Base-by-base conservation (phyloP, 2,888 invertebrate species). In the Euplagia quadripunctaria region DNA sequence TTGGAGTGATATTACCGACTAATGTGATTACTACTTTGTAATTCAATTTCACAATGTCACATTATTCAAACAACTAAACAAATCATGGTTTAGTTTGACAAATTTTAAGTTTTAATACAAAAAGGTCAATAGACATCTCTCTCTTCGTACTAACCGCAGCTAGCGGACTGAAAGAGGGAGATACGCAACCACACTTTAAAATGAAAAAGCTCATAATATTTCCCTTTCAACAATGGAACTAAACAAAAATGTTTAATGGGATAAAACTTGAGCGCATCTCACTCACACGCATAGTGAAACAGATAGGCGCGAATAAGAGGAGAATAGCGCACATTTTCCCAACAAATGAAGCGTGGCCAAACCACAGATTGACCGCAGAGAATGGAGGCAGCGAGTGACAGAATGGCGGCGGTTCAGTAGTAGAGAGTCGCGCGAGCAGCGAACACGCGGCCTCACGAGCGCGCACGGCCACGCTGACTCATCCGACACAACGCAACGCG, bases 301-400 rank as follows among this genome's bases (percentile, higher is more conserved):
- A 8, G 46, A 68, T 72, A 74, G 55, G 93, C 84, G 88, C 80
- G 89, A 95, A 89, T 77, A 87, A 90, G 94, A 94, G 90, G 87
- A 81, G 87, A 84, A 82, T 79, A 86, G 79, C 89, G 89, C 90
- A 91, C 94, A 95, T 96, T 96, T 96, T 96, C 96, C 94, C 94
- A 93, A 94, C 95, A 96, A 96, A 96, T 96, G 96, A 96, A 95
- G 95, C 95, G 93, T 95, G 96, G 94, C 95, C 90, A 94, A 92
- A 96, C 96, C 96, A 92, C 96, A 96, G 95, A 96, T 96, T 96
- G 95, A 96, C 96, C 96, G 94, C 96, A 96, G 96, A 95, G 95
- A 94, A 94, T 94, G 95, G 94, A 95, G 93, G 95, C 94, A 94
- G 93, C 94, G 93, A 94, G 94, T 95, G 95, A 94, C 94, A 96